Conservation (phyloP, 2,113 vertebrate genomes). For the Oxyruncus cristatus region DNA sequence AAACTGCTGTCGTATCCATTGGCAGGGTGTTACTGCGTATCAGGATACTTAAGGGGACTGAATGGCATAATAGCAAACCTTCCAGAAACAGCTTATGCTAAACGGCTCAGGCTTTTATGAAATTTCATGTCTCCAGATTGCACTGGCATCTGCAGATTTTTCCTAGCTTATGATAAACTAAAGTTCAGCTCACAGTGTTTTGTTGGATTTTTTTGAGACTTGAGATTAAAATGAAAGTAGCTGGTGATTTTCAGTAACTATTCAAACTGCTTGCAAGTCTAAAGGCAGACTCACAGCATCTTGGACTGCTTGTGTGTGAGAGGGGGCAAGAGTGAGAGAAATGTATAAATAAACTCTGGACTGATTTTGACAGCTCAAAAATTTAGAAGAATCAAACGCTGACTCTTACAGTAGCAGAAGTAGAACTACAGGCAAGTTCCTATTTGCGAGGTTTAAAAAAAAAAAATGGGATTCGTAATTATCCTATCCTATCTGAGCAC, state of each 20-base stretch:
- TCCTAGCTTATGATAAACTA: neutral
- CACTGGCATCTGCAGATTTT: neutral
- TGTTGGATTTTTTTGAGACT: neutral
- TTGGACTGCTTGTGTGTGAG: neutral
- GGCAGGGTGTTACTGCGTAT: neutral
- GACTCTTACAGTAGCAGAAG: neutral
- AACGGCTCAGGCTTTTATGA: neutral
- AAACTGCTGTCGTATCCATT: neutral
- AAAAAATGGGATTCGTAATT: neutral
- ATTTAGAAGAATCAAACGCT: neutral
- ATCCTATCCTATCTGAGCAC: neutral
- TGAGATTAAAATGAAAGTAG: neutral
- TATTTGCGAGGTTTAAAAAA: neutral
- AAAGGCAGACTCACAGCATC: neutral
- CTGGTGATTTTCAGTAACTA: neutral
- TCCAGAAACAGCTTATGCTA: neutral
- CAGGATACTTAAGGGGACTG: neutral
- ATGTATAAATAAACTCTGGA: neutral
- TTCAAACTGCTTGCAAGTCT: neutral
- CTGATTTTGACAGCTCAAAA: neutral
- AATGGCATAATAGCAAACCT: neutral
- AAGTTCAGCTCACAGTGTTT: neutral
- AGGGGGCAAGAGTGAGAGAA: neutral
- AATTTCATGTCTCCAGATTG: neutral
- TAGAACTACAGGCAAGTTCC: neutral